Evolutionary conservation across 2,113 vertebrate species (phyloP), one percentile per base, ranked within the genome.

Genomic region (Columba janthina): DNA sequence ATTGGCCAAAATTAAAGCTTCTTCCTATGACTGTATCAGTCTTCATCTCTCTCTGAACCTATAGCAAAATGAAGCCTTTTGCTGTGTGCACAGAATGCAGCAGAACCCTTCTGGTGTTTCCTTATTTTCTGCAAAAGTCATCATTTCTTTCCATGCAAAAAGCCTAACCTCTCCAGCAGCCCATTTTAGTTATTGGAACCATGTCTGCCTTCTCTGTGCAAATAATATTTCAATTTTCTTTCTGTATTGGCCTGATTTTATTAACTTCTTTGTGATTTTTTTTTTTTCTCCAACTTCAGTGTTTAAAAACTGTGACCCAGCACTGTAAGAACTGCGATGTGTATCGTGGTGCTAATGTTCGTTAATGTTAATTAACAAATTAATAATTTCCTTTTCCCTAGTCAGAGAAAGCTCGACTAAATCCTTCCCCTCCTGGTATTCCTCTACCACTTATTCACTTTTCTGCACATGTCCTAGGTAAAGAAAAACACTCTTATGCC

Each of bases 1-100:
- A 57, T 38, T 44, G 69, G n/a, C 21, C 51, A 80, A 88, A 96
- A 90, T 46, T 2, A 46, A 77, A 86, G 28, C 29, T 92, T 66
- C 24, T 87, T 69, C 25, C 18, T 88, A 26, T 60, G 16, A 66
- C 34, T 34, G 5, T 13, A 48, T 46, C 24, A 48, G 66, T 81
- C 48, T 78, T 85, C n/a, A 50, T 51, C 29, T 81, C 40, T 51
- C 48, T 81, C 60, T 88, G 58, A 86, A 92, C 26, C 48, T 34
- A 22, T 1, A 42, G 20, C 0, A 0, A 81, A 69, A 31, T 0
- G 0, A 89, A 56, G 32, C 19, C 34, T 74, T 71, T 60, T 72
- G 57, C 26, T 74, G 25, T 32, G 18, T 58, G 32, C 40, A 57
- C 24, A 64, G 67, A 84, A 66, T 38, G 64, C 60, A 76, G 51